Base-by-base conservation (phyloP, 2,113 vertebrate species). In the Recurvirostra avosetta region DNA sequence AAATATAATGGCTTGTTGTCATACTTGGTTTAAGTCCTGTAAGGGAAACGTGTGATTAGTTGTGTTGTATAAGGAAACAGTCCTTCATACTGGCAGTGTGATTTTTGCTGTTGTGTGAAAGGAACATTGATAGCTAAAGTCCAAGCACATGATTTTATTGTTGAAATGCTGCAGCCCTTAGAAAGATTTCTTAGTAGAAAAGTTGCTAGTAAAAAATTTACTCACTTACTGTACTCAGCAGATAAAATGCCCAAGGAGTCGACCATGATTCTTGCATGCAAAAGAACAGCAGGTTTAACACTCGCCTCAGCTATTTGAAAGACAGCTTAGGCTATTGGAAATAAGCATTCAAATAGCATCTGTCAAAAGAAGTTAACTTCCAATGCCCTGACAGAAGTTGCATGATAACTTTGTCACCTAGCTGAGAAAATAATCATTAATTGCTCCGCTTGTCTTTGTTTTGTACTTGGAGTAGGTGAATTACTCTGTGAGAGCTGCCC, bases 31-130 rank as follows among this genome's bases (percentile, higher is more conserved):
- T 53, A 75, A 88, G 47, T 72, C 68, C 63, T 55, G n/a, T 23
- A 30, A 72, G 45, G 45, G 50, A 76, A 77, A 78, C 66, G 55
- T 20, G 16, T 63, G 21, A 88, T 96, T 94, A 94, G 88, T 89
- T 96, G 91, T 88, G 62, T 97, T 98, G 87, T 93, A 55, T 94
- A 97, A 97, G 92, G 92, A 96, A 96, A 66, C 72, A 40, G 75
- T 62, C 85, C 70, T 96, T 95, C 59, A 45, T 82, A 83, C 70
- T 93, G 86, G 94, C 95, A 83, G 40, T 45, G 11, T 84, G 65
- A 23, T 90, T 90, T 94, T 84, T 97, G 74, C 97, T 97, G 67
- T 91, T 97, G 55, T 17, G 8, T 80, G 88, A 91, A 95, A 94
- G 83, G 91, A 80, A 70, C 43, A 62, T 90, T 53, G 34, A 70